phyloP scores from a whole-genome alignment of 2,888 invertebrate species.

The Latheticus oryzae region DNA sequence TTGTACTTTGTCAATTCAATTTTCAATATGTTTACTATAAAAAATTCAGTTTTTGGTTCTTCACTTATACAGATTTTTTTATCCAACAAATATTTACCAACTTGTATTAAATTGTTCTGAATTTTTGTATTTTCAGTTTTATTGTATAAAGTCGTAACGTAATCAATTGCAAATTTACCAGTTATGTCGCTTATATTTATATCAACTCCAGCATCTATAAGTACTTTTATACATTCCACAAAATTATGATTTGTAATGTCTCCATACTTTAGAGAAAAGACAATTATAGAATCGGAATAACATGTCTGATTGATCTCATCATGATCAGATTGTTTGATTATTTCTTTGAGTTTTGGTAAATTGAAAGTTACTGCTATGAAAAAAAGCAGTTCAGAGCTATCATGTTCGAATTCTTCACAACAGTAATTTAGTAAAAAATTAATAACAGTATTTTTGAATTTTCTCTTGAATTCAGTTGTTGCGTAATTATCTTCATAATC shows the following conservation, averaged over 20 bases:
- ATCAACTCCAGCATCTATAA: constrained; percentile 10
- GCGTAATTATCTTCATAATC: no score
- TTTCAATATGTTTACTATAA: neutral
- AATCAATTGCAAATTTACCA: neutral
- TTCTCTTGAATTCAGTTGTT: no score
- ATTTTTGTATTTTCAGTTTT: constrained; percentile 3
- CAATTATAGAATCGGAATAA: neutral
- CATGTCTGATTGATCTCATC: constrained; percentile 1
- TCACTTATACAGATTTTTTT: neutral
- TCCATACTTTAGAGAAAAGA: constrained; percentile 11
- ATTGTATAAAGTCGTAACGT: constrained; percentile 16
- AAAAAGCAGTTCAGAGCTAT: no score
- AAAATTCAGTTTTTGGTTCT: neutral
- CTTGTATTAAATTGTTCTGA: constrained; percentile 1
- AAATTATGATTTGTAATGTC: neutral
- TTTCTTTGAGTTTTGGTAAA: no score
- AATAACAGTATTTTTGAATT: no score
- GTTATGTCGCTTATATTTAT: neutral
- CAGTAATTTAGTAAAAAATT: no score
- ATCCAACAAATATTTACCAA: constrained; percentile 1
- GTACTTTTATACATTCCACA: neutral
- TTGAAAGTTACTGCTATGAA: no score
- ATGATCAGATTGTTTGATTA: no score
- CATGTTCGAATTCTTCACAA: no score
- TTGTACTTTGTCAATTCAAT: neutral